Evolutionary conservation across 2,113 vertebrate species (phyloP).

Genomic region (Illadopsis cleaveri): DNA sequence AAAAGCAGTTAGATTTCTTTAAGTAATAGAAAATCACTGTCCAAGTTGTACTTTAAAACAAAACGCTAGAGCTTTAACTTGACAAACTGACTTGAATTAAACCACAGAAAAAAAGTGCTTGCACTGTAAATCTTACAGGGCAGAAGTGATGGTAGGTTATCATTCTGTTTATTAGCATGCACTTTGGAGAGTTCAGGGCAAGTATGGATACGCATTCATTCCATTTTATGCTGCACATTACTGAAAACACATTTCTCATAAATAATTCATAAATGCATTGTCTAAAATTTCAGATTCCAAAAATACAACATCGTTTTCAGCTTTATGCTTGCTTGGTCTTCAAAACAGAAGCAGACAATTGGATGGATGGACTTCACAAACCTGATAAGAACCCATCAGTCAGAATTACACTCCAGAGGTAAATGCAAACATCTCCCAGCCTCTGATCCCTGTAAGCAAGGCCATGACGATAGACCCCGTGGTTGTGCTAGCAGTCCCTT

Average conservation of each 20-base stretch:
- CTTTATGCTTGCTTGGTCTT: slow-evolving; percentile 60
- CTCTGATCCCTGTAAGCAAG: neutral
- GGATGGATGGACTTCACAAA: slow-evolving; percentile 56
- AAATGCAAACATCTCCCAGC: slow-evolving; percentile 10
- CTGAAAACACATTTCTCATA: slow-evolving; percentile 61
- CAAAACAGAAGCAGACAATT: slow-evolving; percentile 51
- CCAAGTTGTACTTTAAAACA: slow-evolving; percentile 24
- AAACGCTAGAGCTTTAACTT: slow-evolving; percentile 29
- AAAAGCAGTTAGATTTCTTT: slow-evolving; percentile 6
- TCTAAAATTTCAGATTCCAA: slow-evolving; percentile 68
- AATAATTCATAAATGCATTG: slow-evolving; percentile 69
- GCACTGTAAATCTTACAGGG: slow-evolving; percentile 57
- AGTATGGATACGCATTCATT: slow-evolving; percentile 55
- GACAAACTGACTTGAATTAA: slow-evolving; percentile 60
- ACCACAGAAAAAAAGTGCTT: slow-evolving; percentile 49
- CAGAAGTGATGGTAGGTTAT: slow-evolving; percentile 41
- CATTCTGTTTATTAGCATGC: slow-evolving; percentile 58
- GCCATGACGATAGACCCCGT: neutral
- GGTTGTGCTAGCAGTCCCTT: neutral
- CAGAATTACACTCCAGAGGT: slow-evolving; percentile 22
- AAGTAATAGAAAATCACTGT: slow-evolving; percentile 36
- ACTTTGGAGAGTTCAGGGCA: slow-evolving; percentile 68
- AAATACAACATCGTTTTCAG: slow-evolving; percentile 47
- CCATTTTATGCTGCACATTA: slow-evolving; percentile 61
- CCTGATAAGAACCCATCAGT: slow-evolving; percentile 41